These are phyloP conservation scores for Allobates femoralis DNA, from an alignment of 2,797 vertebrate genomes.

Conservation along the genomic window DNA sequence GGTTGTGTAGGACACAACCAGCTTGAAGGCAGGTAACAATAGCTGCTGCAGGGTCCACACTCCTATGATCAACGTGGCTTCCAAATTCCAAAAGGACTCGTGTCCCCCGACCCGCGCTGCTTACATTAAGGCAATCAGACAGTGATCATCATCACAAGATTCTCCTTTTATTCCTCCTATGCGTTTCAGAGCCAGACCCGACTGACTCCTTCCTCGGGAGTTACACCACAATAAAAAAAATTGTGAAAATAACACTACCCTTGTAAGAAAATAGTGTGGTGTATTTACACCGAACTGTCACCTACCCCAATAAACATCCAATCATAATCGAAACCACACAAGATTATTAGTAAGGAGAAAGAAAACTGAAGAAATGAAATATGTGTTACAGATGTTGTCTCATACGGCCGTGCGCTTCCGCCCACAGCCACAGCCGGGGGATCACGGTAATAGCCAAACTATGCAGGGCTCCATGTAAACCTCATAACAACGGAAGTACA, in stretches of 20 bases:
- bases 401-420: background rate
- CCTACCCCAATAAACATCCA: background rate
- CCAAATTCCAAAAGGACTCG: too few relatives aligned
- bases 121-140: too few relatives aligned
- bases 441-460: background rate
- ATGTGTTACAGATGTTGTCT: constrained; percentile 5
- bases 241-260: background rate
- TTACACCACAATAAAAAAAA: background rate
- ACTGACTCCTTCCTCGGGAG: too few relatives aligned
- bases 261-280: background rate
- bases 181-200: too few relatives aligned
- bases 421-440: background rate
- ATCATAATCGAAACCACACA: background rate
- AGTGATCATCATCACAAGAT: too few relatives aligned
- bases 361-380: background rate
- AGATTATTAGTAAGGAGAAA: background rate
- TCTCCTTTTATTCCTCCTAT: too few relatives aligned
- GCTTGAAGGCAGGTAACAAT: too few relatives aligned
- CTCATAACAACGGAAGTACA: background rate
- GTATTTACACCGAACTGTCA: background rate
- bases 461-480: background rate
- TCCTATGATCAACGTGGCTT: too few relatives aligned
- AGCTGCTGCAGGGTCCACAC: too few relatives aligned
- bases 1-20: too few relatives aligned
- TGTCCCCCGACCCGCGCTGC: too few relatives aligned